phyloP scores from a whole-genome alignment of 1,140 invertebrate species.

The Oryctes rhinoceros region DNA sequence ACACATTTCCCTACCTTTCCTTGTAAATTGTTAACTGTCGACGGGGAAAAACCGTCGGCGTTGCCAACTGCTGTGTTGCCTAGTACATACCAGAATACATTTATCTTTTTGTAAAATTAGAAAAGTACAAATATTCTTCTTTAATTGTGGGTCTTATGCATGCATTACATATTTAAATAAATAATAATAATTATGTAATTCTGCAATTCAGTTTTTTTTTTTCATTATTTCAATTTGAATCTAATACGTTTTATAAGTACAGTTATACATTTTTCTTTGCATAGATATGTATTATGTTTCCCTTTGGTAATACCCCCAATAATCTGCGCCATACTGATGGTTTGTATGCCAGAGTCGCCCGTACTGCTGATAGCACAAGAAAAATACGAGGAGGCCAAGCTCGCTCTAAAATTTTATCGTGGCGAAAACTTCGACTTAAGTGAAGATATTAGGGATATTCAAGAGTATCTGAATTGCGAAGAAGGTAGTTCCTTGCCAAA shows the following conservation, averaged over 20 bases:
- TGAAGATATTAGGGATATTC: constrained; percentile 64
- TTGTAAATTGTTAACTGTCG: too few species aligned
- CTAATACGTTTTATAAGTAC: neutral
- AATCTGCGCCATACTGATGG: constrained; percentile 65
- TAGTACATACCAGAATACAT: too few species aligned
- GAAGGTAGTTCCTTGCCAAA: constrained; percentile 48
- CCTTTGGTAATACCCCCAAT: constrained; percentile 60
- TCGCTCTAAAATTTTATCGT: constrained; percentile 72
- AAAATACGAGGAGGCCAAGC: constrained; percentile 69
- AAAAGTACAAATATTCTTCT: too few species aligned
- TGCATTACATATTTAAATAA: too few species aligned
- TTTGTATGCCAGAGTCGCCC: constrained; percentile 74
- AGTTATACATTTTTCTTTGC: neutral
- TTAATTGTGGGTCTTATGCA: too few species aligned
- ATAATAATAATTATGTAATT: too few species aligned
- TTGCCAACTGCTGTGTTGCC: too few species aligned
- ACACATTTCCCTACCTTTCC: too few species aligned
- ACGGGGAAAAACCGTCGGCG: too few species aligned
- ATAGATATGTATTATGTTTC: constrained; percentile 58
- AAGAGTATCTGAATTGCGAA: constrained; percentile 57
- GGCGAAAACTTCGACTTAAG: constrained; percentile 69
- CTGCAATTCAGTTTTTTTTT: neutral
- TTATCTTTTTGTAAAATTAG: too few species aligned
- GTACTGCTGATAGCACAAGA: constrained; percentile 63
- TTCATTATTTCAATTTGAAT: neutral